These are phyloP conservation scores for Erebia palarica DNA, from an alignment of 2,888 invertebrate genomes.

Conservation along the genomic window DNA sequence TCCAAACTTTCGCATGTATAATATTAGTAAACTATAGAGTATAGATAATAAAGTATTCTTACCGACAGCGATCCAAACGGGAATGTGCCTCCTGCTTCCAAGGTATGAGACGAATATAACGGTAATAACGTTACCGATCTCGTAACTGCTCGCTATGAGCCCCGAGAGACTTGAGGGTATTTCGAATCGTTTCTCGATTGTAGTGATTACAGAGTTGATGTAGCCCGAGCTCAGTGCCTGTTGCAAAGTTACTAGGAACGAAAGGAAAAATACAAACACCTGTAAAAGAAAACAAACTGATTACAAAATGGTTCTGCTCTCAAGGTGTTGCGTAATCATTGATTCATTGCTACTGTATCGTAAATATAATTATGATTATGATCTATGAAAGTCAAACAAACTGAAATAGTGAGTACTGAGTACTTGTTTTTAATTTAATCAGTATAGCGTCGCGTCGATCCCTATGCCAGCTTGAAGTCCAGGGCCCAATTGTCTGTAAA, in stretches of 20 bases:
- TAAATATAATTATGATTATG: not conserved
- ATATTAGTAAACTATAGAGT: too few relatives aligned
- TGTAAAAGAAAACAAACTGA: slow-evolving; percentile 63
- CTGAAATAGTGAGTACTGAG: not conserved
- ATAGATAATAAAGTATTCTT: slow-evolving; percentile 49
- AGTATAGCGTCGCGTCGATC: not conserved
- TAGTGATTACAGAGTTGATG: slow-evolving; percentile 97
- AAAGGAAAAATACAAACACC: slow-evolving; percentile 94
- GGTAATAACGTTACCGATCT: slow-evolving; percentile 97
- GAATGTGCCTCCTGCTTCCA: slow-evolving; percentile 95
- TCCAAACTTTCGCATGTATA: too few relatives aligned
- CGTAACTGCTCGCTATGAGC: slow-evolving; percentile 96
- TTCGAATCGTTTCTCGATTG: slow-evolving; percentile 97
- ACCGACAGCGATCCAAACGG: slow-evolving; percentile 97
- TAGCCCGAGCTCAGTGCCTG: slow-evolving; percentile 96
- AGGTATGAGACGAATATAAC: slow-evolving; percentile 98
- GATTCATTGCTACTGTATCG: too few relatives aligned
- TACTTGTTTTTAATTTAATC: too few relatives aligned
- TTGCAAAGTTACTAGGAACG: slow-evolving; percentile 94
- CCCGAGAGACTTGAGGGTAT: slow-evolving; percentile 97
- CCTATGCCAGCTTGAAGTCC: too few relatives aligned
- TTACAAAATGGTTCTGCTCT: not conserved
- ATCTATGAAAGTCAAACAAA: not conserved
- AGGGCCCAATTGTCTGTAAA: too few relatives aligned
- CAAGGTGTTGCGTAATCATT: not conserved